Evolutionary conservation across 2,113 vertebrate genomes (phyloP).

Genomic region (Coregonus clupeaformis): DNA sequence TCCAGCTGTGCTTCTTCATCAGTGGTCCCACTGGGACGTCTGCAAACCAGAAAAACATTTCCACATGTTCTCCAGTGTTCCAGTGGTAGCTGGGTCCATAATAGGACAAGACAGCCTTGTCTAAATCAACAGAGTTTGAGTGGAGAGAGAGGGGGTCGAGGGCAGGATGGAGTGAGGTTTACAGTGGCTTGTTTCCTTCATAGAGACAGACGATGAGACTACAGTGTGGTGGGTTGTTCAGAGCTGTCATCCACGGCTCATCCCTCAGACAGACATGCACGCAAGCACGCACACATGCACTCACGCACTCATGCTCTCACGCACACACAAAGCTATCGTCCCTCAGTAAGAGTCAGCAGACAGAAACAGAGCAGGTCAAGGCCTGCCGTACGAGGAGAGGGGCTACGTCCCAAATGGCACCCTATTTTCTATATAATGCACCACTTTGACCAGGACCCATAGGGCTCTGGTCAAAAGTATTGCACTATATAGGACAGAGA

Average conservation of each 20-base stretch:
- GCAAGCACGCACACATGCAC: not conserved
- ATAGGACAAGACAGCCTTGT: not conserved
- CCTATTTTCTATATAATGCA: too few relatives aligned
- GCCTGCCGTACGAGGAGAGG: not conserved
- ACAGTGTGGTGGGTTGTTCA: not conserved
- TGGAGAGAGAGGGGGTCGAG: too few relatives aligned
- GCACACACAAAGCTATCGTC: not conserved
- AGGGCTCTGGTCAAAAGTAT: too few relatives aligned
- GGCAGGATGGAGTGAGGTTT: too few relatives aligned
- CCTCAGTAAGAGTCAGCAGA: too few relatives aligned
- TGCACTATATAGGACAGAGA: too few relatives aligned
- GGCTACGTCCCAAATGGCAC: too few relatives aligned
- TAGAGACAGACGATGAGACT: not conserved
- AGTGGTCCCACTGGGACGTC: slow-evolving; percentile 23
- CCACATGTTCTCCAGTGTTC: not conserved
- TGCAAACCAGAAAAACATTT: slow-evolving; percentile 33
- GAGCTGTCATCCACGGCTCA: not conserved
- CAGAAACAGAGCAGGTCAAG: not conserved
- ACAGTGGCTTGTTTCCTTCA: not conserved
- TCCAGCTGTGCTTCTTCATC: not conserved
- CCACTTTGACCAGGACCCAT: too few relatives aligned
- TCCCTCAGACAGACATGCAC: not conserved
- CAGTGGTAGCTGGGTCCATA: not conserved
- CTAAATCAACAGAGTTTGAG: too few relatives aligned
- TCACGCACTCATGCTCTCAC: too few relatives aligned